These are phyloP conservation scores for Xiphorhynchus erythropygius DNA, from an alignment of 2,797 vertebrate species.

Conservation along the genomic window DNA sequence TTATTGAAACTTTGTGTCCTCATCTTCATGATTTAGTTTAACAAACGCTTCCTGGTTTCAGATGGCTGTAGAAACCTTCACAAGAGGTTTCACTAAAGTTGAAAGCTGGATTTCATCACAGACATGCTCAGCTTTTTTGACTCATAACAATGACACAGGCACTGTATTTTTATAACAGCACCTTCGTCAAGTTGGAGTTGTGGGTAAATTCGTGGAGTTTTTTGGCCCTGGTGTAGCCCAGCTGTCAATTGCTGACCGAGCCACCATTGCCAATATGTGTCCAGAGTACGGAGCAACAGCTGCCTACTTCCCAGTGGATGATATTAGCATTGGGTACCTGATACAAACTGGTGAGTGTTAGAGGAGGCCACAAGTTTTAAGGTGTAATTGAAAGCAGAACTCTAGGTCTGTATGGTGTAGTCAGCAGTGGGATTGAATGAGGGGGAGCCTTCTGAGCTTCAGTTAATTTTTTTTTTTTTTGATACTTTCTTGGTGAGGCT, in stretches of 20 bases:
- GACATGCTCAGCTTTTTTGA: neutral
- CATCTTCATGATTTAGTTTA: neutral
- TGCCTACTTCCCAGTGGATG: conserved; percentile 94
- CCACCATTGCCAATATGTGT: conserved; percentile 99
- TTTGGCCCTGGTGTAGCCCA: conserved; percentile 93
- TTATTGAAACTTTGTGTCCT: neutral
- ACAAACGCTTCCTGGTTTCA: neutral
- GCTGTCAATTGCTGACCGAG: conserved; percentile 94
- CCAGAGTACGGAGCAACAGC: conserved; percentile 97
- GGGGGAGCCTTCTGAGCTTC: neutral
- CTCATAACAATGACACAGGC: neutral
- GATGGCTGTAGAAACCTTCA: neutral
- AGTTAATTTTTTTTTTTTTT: neutral
- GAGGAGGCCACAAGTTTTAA: neutral
- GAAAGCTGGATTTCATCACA: neutral
- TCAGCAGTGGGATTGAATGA: neutral
- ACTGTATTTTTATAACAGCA: conserved; percentile 69
- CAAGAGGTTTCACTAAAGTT: neutral
- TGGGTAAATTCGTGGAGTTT: conserved; percentile 97
- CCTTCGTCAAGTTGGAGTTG: conserved; percentile 91
- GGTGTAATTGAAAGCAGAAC: neutral
- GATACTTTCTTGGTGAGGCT: neutral
- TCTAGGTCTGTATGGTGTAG: neutral
- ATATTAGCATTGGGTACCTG: conserved; percentile 90
- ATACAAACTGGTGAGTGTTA: conserved; percentile 87